Conservation (phyloP, 2,797 vertebrate genomes). For the Sandelia bainsii region DNA sequence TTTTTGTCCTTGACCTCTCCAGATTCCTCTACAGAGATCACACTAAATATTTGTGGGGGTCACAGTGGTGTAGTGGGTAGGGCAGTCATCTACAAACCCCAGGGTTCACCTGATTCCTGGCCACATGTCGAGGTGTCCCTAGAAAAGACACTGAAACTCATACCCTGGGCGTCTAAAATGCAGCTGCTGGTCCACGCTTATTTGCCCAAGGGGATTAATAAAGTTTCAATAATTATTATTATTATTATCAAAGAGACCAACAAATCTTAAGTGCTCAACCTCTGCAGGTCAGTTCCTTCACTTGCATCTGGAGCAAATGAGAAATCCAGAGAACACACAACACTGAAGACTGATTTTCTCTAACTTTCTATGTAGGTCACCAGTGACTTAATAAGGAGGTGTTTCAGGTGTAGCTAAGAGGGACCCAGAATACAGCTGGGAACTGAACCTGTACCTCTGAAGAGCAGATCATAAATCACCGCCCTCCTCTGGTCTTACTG, state of each 20-base stretch:
- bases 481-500: constrained; percentile 45
- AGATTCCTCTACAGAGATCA: too few relatives aligned
- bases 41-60: too few relatives aligned
- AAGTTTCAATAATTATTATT: too few relatives aligned
- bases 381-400: constrained; percentile 44
- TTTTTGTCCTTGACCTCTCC: too few relatives aligned
- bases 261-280: constrained; percentile 18
- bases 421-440: constrained; percentile 8
- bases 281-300: constrained; percentile 53
- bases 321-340: constrained; percentile 52
- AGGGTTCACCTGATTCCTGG: too few relatives aligned
- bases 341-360: constrained; percentile 38
- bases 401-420: constrained; percentile 56
- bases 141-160: too few relatives aligned
- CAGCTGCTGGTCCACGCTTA: too few relatives aligned
- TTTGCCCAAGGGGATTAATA: too few relatives aligned
- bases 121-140: too few relatives aligned
- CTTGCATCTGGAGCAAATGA: constrained; percentile 56
- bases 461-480: constrained; percentile 68
- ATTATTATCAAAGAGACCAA: constrained; percentile 30
- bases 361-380: constrained; percentile 50
- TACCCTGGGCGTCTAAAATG: too few relatives aligned
- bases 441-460: constrained; percentile 46
- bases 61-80: too few relatives aligned
- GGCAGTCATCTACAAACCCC: too few relatives aligned